Base-by-base conservation (phyloP, 2,113 vertebrate genomes). In the Tragulus kanchil region DNA sequence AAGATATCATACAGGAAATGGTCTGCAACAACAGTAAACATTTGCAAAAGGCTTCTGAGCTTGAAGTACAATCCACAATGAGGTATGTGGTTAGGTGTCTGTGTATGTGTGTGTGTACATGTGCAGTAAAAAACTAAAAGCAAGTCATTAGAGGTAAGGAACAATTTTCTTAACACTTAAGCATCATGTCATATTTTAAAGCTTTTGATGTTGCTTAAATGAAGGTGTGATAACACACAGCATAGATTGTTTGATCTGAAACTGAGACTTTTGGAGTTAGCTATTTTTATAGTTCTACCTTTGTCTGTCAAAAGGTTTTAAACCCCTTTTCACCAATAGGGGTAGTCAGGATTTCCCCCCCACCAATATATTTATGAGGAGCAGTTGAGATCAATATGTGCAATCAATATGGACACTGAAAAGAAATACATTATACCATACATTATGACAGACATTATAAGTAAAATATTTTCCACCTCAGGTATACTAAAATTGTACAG, bases 11-110 rank as follows among this genome's bases (percentile, higher is more conserved):
- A 90, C 52, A 84, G 83, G 97, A 98, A 98, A 96, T 36, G 59
- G 88, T 97, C 97, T 98, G 94, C 83, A 97, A 97, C 97, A 98
- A 98, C 54, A 59, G 21, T 50, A 48, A 79, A 98, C 71, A 73
- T 89, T 78, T 93, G 84, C 95, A 97, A 97, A 97, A 95, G 71
- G 85, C 96, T 98, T 98, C 78, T 90, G 62, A 97, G 85, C 79
- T 93, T 86, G 93, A 96, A 62, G 50, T 94, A 90, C 58, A 77
- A 91, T 10, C 5, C 19, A 42, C 73, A 90, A 64, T 52, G 14
- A 86, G 28, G 45, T 77, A 17, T 92, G 31, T 54, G 5, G 8
- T 31, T 90, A 36, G 65, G 45, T 56, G 31, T 21, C 13, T 69
- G 16, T 25, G 23, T 67, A 21, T 19, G 21, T 12, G n/a, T 13